Conservation (phyloP, 53 echinoderm and acorn worm genomes). For the Luidia sarsii region DNA sequence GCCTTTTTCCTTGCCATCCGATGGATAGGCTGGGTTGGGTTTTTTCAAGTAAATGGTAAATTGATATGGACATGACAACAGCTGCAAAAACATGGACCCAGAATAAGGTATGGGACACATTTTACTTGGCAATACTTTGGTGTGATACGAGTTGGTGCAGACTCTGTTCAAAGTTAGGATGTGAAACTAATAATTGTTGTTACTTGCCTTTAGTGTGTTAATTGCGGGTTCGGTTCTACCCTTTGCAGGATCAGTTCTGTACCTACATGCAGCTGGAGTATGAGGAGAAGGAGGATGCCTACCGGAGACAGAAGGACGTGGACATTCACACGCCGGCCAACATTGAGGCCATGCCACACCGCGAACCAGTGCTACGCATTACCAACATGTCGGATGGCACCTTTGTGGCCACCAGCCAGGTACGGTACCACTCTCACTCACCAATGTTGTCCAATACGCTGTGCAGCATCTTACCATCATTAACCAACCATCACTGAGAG, state of each 20-base stretch:
- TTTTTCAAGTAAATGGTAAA: no score
- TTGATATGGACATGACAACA: no score
- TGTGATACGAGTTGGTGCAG: no score
- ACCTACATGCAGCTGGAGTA: conserved; percentile 99
- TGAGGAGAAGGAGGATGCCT: conserved; percentile 96
- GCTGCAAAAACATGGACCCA: no score
- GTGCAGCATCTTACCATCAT: no score
- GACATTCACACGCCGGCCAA: conserved; percentile 87
- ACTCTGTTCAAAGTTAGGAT: no score
- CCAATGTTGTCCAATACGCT: no score
- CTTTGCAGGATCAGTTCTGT: conserved; percentile 91
- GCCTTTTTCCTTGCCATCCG: no score
- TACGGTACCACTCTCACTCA: conserved; percentile 27
- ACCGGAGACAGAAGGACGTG: conserved; percentile 92
- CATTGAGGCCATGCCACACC: conserved; percentile 78
- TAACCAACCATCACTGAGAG: no score
- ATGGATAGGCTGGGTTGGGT: no score
- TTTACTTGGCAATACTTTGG: no score
- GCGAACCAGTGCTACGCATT: conserved; percentile 78
- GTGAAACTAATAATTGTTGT: background rate
- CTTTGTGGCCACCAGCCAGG: conserved; percentile 95
- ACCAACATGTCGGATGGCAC: conserved; percentile 87
- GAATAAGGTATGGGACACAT: background rate
- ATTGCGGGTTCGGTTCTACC: no score
- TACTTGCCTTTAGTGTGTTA: background rate